Base-by-base conservation (phyloP, 1,140 invertebrate genomes). In the Halictus rubicundus region DNA sequence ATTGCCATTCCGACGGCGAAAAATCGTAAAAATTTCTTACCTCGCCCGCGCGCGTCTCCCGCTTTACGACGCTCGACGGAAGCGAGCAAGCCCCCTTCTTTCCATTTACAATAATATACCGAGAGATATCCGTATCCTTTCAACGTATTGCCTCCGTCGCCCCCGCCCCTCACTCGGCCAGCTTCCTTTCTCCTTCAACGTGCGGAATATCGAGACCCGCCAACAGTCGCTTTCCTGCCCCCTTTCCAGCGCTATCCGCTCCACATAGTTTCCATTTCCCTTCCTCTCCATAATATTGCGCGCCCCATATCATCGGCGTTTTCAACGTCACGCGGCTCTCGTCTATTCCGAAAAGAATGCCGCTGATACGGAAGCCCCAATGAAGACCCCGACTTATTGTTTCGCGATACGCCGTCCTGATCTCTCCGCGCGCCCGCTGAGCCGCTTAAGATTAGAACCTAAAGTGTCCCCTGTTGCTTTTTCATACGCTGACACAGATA, bases 51-150 rank as follows among this genome's bases (percentile, higher is more conserved):
- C 7, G 25, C 32, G 6, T 25, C 19, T 25, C 39, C 1, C 25
- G 23, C 21, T 16, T 46, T 16, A 10, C 64, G 23, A 27, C 46
- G 9, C 23, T 6, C 64, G 12, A n/a, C 72, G 32, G 23, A n/a
- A 16, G 23, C 27, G 60, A 63, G 23, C 57, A 37, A n/a, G 37
- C 19, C 21, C 54, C n/a, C 54, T 5, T 21, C 37, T 68, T 32
- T 37, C 32, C n/a, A 5, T 49, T 57, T 21, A 21, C 37, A 32
- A 72, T 64, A 78, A 78, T 52, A 72, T 14, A 16, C 46, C 10
- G 25, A 12, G 64, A 64, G 57, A 77, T 69, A 77, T 49, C 16
- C 25, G 57, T 21, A 10, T 25, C 46, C 27, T 61, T 54, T 72
- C 76, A 32, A 72, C 19, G 68, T 52, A 64, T 46, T 19, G 5